Conservation (phyloP, 1,140 invertebrate genomes). For the Drosophila mojavensis region DNA sequence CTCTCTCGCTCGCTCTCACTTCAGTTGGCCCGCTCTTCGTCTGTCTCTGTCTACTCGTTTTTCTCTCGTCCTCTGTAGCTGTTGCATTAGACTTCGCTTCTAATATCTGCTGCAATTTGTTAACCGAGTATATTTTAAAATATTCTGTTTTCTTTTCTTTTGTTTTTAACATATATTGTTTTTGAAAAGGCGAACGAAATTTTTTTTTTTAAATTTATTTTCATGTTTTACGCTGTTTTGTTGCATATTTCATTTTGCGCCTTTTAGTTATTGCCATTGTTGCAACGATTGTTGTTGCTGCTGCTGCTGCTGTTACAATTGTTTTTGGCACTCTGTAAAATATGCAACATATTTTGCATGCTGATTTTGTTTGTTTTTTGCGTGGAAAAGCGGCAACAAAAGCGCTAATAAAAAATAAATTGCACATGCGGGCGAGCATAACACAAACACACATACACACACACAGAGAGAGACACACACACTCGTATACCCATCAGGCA, state of each 20-base stretch:
- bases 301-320: slow-evolving; percentile 37
- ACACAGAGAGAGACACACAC: background rate
- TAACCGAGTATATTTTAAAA: slow-evolving; percentile 60
- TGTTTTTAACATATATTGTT: slow-evolving; percentile 15
- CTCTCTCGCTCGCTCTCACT: background rate
- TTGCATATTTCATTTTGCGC: slow-evolving; percentile 79
- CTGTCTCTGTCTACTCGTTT: background rate
- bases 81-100: slow-evolving; percentile 74
- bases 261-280: slow-evolving; percentile 75
- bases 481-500: slow-evolving; percentile 5
- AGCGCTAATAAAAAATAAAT: slow-evolving; percentile 81
- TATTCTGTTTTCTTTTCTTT: slow-evolving; percentile 15
- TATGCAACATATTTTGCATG: slow-evolving; percentile 80
- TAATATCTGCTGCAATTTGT: slow-evolving; percentile 80
- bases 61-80: background rate
- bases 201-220: slow-evolving; percentile 74
- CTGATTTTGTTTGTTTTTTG: slow-evolving; percentile 66
- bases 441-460: background rate
- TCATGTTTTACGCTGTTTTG: slow-evolving; percentile 72
- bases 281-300: slow-evolving; percentile 27
- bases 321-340: slow-evolving; percentile 66
- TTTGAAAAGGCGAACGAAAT: background rate
- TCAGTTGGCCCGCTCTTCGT: background rate
- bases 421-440: slow-evolving; percentile 55
- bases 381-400: slow-evolving; percentile 52